phyloP scores from a whole-genome alignment of 1,140 invertebrate genomes.

The Drepana arcuata region DNA sequence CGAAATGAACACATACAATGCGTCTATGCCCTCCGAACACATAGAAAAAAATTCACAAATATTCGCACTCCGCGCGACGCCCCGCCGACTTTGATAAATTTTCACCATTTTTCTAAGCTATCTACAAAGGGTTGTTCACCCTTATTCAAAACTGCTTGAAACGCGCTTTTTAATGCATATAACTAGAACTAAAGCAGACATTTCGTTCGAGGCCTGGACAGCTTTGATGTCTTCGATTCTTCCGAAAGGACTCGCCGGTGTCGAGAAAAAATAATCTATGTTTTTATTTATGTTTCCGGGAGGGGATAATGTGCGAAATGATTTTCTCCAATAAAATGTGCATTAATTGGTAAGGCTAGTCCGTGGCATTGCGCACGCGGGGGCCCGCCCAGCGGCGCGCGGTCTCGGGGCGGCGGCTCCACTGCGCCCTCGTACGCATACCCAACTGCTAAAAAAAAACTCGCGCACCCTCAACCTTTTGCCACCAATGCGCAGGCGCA shows the following conservation, averaged over 20 bases:
- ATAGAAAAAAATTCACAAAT: conserved; percentile 44
- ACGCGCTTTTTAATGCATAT: conserved; percentile 14
- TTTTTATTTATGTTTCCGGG: conserved; percentile 32
- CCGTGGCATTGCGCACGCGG: conserved; percentile 6
- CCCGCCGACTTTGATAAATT: conserved; percentile 15
- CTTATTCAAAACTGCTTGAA: conserved; percentile 9
- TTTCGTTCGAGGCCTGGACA: background rate
- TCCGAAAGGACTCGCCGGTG: background rate
- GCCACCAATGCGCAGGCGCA: conserved; percentile 39
- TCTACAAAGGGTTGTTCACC: conserved; percentile 7
- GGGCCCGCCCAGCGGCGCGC: conserved; percentile 34
- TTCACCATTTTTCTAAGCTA: conserved; percentile 9
- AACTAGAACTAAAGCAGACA: conserved; percentile 8
- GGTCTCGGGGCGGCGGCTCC: conserved; percentile 26
- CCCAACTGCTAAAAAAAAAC: conserved; percentile 35
- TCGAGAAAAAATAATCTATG: conserved; percentile 14
- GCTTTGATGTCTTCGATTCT: conserved; percentile 7
- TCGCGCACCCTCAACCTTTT: conserved; percentile 29
- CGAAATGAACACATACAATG: background rate
- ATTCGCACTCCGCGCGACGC: conserved; percentile 14
- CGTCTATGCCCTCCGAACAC: conserved; percentile 1
- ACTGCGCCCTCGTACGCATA: conserved; percentile 31
- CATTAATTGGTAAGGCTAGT: background rate
- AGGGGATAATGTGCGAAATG: conserved; percentile 1
- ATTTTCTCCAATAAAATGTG: conserved; percentile 11